Base-by-base conservation (phyloP, 2,113 vertebrate species). In the Gadus macrocephalus region DNA sequence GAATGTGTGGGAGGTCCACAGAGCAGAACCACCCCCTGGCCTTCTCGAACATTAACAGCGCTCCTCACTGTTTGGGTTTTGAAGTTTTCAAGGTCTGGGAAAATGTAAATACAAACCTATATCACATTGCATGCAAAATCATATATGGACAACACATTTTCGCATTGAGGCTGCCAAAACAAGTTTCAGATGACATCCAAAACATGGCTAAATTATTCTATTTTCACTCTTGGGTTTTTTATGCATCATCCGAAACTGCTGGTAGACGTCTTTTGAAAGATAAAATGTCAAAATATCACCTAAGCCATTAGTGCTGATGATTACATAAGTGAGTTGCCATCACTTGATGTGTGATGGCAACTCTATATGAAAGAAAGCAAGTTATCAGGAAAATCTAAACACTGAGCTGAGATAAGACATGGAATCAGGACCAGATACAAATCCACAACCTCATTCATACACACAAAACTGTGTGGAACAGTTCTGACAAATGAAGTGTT, bases 11-110 rank as follows among this genome's bases (percentile, higher is more conserved):
- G 88, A 0, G 94, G 93, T 11, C 96, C 95, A 0, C 96, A 98
- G 53, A 98, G 82, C 75, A 98, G 87, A 79, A 98, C 96, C 0
- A 98, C 95, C 0, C 96, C 96, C 86, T 98, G 96, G 53, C 96
- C 95, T 80, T 97, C 95, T 0, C 96, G 93, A 55, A 98, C 96
- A 0, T 95, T 97, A 56, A 98, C 96, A 0, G 94, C 88, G 14
- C 91, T 97, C 81, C 95, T 92, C 79, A 85, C 92, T 20, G 88
- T 90, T 68, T 92, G 95, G 5, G 74, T 92, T 90, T 93, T 93
- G 83, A 95, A 92, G 87, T 88, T 93, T 63, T 98, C 95, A 2
- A 92, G 91, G 84, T 96, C 96, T 98, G 87, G 84, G 71, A 80
- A 75, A 58, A 88, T 28, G 64, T 78, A 66, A 2, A 62, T 1